Evolutionary conservation across 2,797 vertebrate genomes (phyloP).

Genomic region (Vespertilio murinus): DNA sequence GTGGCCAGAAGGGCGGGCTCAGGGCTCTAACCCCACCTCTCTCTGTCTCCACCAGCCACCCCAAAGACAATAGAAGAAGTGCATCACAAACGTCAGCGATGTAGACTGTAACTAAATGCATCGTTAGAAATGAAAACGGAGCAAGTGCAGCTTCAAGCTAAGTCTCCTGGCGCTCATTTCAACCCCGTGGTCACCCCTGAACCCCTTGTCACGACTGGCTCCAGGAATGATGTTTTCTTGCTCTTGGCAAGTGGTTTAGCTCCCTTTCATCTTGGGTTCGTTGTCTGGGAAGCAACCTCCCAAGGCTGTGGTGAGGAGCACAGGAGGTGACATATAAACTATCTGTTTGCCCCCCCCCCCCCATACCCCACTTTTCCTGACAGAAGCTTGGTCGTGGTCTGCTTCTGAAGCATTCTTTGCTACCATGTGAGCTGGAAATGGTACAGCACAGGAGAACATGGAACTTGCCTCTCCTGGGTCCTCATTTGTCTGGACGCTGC

Average conservation of each 20-base stretch:
- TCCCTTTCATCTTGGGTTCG: not conserved
- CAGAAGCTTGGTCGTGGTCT: not conserved
- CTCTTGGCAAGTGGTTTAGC: not conserved
- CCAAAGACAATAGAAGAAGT: slow-evolving; percentile 9
- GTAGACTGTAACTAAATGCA: not conserved
- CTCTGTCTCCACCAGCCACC: not conserved
- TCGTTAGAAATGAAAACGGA: not conserved
- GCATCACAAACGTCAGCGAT: not conserved
- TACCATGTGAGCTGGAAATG: not conserved
- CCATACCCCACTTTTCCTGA: not conserved
- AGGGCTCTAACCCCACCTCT: not conserved
- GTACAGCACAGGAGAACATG: not conserved
- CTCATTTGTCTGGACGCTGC: not conserved
- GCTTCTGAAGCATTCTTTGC: not conserved
- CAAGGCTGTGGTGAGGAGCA: not conserved
- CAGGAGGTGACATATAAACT: not conserved
- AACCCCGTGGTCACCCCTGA: not conserved
- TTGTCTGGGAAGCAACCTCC: not conserved
- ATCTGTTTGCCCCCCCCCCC: not conserved
- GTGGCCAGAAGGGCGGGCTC: not conserved
- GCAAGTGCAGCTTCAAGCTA: not conserved
- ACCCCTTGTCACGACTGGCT: not conserved
- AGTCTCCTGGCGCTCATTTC: not conserved
- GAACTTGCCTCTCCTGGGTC: not conserved
- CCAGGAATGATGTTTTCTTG: not conserved